A percentile compares a stretch with the other conserved stretches of the same genome.
Evolutionary conservation across 2,888 invertebrate species (phyloP).

Genomic region (Eudasyphora cyanicolor): DNA sequence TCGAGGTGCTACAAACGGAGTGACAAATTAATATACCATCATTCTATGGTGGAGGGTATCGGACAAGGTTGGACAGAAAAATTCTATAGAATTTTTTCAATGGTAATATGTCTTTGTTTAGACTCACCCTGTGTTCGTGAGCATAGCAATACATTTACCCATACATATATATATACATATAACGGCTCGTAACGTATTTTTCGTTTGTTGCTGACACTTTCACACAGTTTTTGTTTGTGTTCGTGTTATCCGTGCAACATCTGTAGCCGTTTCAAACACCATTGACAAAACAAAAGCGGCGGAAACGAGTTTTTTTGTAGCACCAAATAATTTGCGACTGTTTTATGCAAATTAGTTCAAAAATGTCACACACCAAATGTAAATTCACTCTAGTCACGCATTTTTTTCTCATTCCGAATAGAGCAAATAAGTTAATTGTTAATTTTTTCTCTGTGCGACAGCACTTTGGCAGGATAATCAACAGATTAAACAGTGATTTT

Average conservation of each 20-base stretch:
- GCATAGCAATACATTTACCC: no score
- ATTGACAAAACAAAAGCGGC: neutral
- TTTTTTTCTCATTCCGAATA: neutral
- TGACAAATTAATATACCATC: no score
- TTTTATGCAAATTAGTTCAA: conserved; percentile 49
- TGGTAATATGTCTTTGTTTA: no score
- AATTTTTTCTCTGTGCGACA: neutral
- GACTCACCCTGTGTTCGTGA: neutral
- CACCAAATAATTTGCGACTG: conserved; percentile 13
- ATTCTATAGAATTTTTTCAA: no score
- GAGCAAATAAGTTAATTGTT: conserved; percentile 14
- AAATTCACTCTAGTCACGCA: neutral
- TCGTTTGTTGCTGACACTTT: neutral
- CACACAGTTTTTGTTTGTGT: neutral
- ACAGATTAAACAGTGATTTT: neutral
- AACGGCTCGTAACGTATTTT: no score
- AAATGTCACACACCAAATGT: conserved; percentile 6
- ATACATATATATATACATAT: neutral
- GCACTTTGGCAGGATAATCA: neutral
- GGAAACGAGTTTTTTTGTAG: neutral
- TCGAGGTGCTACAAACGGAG: no score
- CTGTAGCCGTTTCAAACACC: neutral
- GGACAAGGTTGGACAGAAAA: no score
- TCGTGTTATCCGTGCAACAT: neutral
- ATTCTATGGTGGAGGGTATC: no score